Conservation (phyloP, 2,797 vertebrate species). For the Sebastes reedi region DNA sequence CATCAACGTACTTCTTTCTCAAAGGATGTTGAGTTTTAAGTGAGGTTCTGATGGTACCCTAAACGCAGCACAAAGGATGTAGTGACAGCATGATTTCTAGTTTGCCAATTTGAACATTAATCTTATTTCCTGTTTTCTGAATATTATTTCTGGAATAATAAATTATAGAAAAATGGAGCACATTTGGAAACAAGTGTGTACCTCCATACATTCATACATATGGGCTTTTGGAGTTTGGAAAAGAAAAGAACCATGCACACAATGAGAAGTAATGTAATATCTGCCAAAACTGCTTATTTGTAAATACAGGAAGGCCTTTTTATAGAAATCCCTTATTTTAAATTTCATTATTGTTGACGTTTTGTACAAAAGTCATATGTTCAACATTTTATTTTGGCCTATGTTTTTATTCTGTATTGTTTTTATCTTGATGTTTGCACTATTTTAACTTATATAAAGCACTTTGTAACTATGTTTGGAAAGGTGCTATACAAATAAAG, state of each 20-base stretch:
- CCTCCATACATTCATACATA: neutral
- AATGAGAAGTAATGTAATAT: neutral
- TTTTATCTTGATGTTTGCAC: too few relatives aligned
- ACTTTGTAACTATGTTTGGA: too few relatives aligned
- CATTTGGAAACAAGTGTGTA: neutral
- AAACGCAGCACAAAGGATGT: neutral
- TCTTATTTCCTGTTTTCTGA: neutral
- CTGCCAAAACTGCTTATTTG: neutral
- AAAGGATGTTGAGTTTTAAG: neutral
- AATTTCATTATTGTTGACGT: too few relatives aligned
- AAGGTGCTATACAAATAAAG: too few relatives aligned
- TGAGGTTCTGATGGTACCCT: neutral
- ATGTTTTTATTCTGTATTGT: too few relatives aligned
- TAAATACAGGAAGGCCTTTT: accelerated
- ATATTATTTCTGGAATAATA: neutral
- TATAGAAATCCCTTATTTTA: too few relatives aligned
- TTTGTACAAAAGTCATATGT: too few relatives aligned
- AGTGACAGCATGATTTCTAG: neutral
- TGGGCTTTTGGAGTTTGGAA: neutral
- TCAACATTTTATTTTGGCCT: too few relatives aligned
- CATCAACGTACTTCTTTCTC: neutral
- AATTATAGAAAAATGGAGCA: too few relatives aligned
- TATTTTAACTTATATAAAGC: too few relatives aligned
- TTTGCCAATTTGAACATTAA: neutral
- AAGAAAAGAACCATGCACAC: neutral